phyloP scores from a whole-genome alignment of 2,888 invertebrate genomes.

The Argyresthia goedartella region DNA sequence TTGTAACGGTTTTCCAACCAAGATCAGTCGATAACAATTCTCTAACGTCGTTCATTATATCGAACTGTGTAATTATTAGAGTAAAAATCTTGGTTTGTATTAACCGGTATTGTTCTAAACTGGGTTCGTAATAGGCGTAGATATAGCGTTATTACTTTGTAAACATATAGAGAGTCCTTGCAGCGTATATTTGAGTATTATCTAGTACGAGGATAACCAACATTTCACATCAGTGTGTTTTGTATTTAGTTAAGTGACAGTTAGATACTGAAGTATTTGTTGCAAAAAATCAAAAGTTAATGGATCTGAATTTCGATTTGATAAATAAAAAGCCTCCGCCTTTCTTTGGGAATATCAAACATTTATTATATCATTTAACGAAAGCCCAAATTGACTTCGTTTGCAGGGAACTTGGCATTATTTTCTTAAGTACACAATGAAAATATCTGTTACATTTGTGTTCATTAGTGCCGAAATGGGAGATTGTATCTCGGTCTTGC shows the following conservation, averaged over 20 bases:
- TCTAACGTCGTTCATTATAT: no score
- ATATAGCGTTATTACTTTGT: no score
- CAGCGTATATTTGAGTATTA: no score
- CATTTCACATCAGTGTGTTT: neutral
- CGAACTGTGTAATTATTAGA: no score
- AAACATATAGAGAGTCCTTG: no score
- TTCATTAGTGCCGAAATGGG: constrained; percentile 58
- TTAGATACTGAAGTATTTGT: neutral
- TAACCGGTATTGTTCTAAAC: no score
- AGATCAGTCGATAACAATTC: neutral
- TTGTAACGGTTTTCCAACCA: constrained; percentile 2
- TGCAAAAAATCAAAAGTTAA: constrained; percentile 1
- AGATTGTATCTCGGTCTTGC: constrained; percentile 38
- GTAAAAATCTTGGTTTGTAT: no score
- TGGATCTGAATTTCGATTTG: constrained; percentile 6
- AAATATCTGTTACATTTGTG: constrained; percentile 64
- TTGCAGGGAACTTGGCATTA: constrained; percentile 11
- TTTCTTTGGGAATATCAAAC: neutral
- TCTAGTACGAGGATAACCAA: no score
- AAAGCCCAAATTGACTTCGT: constrained; percentile 19
- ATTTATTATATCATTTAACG: constrained; percentile 8
- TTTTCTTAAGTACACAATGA: constrained; percentile 21
- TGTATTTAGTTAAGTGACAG: neutral
- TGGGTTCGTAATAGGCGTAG: no score
- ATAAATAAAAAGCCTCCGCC: constrained; percentile 3